Evolutionary conservation across 2,113 vertebrate species (phyloP), one percentile per base, ranked within the genome.

Genomic region (Syngnathus typhle): DNA sequence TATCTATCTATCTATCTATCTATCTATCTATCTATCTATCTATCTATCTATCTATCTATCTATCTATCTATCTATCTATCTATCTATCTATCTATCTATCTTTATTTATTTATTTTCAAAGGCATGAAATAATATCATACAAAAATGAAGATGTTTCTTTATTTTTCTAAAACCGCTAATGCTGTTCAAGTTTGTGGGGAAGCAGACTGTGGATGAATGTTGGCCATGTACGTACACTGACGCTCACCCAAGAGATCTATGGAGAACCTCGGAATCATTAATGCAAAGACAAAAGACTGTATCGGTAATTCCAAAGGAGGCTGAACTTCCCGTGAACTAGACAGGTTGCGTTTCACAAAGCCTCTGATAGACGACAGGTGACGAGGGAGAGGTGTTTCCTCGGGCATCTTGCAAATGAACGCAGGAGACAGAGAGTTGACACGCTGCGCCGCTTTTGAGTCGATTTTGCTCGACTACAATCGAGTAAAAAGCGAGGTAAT

Each of bases 301-400:
- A 27, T 60, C 60, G 65, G 52, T 64, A 60, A 79, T 73, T 69
- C 8, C 47, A 77, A 78, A 74, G 69, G 55, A 67, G 58, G 6
- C 37, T 73, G 47, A 82, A 82, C 66, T 72, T 81, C 59, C 63
- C 61, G 72, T 73, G 69, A 79, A 79, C 80, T 61, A n/a, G 39
- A 27, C 4, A 32, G 21, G 64, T 55, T 67, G 32, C 21, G 46
- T 65, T 65, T 65, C 54, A 49, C 51, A 77, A 41, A 59, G 23
- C 47, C 67, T 69, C 9, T 72, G 75, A 76, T 72, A 49, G 54
- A 51, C 46, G 54, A 72, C 71, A 70, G 67, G 68, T 73, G 70
- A 75, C 54, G 27, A 52, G 65, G 59, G 68, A 71, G 55, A 68
- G 23, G 54, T 73, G 75, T 65, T 51, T 55, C 73, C 59, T 46